phyloP scores from a whole-genome alignment of 2,888 invertebrate genomes.

The Spodoptera littoralis region DNA sequence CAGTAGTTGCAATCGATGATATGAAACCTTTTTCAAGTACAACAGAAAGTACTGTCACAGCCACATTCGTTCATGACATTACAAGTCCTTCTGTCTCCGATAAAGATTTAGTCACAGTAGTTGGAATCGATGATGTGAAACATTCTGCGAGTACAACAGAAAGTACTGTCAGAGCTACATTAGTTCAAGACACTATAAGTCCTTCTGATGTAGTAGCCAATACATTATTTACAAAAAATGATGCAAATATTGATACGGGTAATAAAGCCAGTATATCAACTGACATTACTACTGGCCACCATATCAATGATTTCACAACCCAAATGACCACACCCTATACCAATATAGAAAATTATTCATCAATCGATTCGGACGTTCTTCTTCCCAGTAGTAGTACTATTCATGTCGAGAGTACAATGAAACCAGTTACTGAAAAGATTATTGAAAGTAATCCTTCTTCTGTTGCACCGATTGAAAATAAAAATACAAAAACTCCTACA shows the following conservation, averaged over 20 bases:
- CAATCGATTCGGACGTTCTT: conserved; percentile 70
- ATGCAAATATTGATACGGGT: conserved; percentile 10
- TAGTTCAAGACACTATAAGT: conserved; percentile 11
- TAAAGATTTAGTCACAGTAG: conserved; percentile 2
- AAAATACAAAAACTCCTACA: conserved; percentile 82
- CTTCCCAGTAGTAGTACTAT: conserved; percentile 78
- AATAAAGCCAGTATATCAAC: conserved; percentile 18
- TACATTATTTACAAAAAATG: conserved; percentile 2
- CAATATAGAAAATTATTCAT: conserved; percentile 55
- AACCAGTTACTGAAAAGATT: conserved; percentile 66
- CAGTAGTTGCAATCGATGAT: too few species aligned
- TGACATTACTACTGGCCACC: conserved; percentile 26
- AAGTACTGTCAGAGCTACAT: conserved; percentile 3
- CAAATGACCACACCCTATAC: conserved; percentile 50
- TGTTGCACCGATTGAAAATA: conserved; percentile 71
- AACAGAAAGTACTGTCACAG: too few species aligned
- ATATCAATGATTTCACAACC: conserved; percentile 45
- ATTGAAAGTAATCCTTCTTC: conserved; percentile 62
- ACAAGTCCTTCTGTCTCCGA: not conserved
- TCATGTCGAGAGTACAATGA: conserved; percentile 76
- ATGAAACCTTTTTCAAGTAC: too few species aligned
- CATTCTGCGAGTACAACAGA: conserved; percentile 4
- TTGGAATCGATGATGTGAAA: conserved; percentile 1
- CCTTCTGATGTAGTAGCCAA: conserved; percentile 9
- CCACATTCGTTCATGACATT: too few species aligned